phyloP scores from a whole-genome alignment of 1,140 invertebrate species.

The Olivierus martensii region DNA sequence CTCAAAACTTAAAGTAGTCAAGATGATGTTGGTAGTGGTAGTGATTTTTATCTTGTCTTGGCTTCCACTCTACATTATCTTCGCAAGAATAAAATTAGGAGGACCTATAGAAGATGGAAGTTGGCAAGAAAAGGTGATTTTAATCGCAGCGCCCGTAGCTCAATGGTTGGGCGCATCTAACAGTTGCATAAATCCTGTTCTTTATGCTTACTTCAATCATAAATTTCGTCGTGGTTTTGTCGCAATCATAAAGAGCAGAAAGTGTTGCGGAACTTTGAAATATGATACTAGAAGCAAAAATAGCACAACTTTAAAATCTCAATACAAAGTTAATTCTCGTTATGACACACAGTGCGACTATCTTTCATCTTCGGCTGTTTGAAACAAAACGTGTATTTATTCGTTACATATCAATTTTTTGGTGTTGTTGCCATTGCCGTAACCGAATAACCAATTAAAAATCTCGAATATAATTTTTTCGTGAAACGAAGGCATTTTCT shows the following conservation, averaged over 20 bases:
- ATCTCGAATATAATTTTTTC: too few species aligned
- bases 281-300: conserved; percentile 14
- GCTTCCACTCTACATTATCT: conserved; percentile 35
- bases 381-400: too few species aligned
- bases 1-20: conserved; percentile 32
- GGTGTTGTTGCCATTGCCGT: too few species aligned
- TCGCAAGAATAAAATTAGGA: conserved; percentile 43
- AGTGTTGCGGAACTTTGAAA: conserved; percentile 47
- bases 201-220: conserved; percentile 96
- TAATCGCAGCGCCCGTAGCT: conserved; percentile 68
- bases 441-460: too few species aligned
- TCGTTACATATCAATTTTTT: too few species aligned
- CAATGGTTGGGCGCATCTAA: conserved; percentile 94
- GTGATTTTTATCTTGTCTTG: conserved; percentile 37
- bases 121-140: conserved; percentile 58
- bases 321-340: conserved; percentile 7
- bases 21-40: conserved; percentile 39
- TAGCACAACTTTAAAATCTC: conserved; percentile 10
- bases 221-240: conserved; percentile 88
- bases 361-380: not conserved
- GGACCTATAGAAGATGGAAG: conserved; percentile 10
- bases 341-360: conserved; percentile 19
- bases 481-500: too few species aligned
- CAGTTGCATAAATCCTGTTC: conserved; percentile 90
- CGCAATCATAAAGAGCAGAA: conserved; percentile 66